These are phyloP conservation scores for Xiphophorus couchianus DNA, from an alignment of 2,113 vertebrate genomes.

Conservation along the genomic window DNA sequence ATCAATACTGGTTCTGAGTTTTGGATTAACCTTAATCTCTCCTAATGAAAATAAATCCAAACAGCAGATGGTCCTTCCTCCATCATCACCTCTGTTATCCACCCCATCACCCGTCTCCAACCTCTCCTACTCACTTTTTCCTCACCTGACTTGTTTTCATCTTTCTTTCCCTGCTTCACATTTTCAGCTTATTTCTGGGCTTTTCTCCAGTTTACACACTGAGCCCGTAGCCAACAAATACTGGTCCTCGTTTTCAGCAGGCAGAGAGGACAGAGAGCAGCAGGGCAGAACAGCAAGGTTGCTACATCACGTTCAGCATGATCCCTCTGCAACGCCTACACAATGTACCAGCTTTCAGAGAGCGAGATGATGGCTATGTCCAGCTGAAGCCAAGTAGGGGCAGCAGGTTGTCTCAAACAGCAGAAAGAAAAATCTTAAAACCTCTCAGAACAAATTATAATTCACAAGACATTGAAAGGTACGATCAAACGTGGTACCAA, in stretches of 20 bases:
- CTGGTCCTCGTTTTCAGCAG: slow-evolving; percentile 61
- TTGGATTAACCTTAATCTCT: slow-evolving; percentile 33
- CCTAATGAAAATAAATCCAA: slow-evolving; percentile 14
- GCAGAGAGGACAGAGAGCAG: slow-evolving; percentile 58
- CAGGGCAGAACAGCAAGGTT: slow-evolving; percentile 66
- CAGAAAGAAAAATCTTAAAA: neutral
- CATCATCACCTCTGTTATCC: slow-evolving; percentile 28
- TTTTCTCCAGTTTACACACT: slow-evolving; percentile 66
- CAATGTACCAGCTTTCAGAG: slow-evolving; percentile 39
- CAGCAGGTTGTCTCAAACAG: neutral
- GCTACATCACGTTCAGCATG: slow-evolving; percentile 55
- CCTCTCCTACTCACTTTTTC: slow-evolving; percentile 6
- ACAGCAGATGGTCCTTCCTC: slow-evolving; percentile 46
- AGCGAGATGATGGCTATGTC: slow-evolving; percentile 24
- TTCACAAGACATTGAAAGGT: neutral
- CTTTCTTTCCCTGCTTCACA: slow-evolving; percentile 6
- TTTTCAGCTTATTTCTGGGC: slow-evolving; percentile 58
- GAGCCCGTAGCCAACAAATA: slow-evolving; percentile 68
- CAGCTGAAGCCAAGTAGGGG: neutral
- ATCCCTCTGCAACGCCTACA: slow-evolving; percentile 65
- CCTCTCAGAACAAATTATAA: neutral
- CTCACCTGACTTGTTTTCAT: slow-evolving; percentile 7
- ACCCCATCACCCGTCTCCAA: neutral
- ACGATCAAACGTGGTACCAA: neutral
- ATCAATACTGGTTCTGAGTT: slow-evolving; percentile 31